Conservation (phyloP, 1,140 invertebrate species). For the Bombus polaris region DNA sequence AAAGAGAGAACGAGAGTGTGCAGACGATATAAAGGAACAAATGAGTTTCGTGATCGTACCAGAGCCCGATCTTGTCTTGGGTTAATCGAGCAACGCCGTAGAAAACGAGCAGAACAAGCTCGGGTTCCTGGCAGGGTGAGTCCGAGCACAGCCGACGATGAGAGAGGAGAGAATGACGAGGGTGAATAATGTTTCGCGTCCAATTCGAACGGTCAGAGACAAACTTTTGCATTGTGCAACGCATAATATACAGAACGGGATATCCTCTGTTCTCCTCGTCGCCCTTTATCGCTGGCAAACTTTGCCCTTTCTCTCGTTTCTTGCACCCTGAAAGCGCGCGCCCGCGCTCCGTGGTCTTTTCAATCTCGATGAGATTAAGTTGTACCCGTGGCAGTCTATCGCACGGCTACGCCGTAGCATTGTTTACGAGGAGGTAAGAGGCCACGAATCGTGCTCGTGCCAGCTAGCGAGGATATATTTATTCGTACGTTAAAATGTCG, state of each 20-base stretch:
- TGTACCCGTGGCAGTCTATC: not conserved
- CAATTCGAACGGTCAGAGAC: conserved; percentile 40
- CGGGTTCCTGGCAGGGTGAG: conserved; percentile 36
- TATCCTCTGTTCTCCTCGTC: not conserved
- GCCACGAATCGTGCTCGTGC: conserved; percentile 9
- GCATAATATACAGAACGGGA: too few species aligned
- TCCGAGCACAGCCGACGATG: not conserved
- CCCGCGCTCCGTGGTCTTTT: not conserved
- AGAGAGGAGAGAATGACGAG: conserved; percentile 45
- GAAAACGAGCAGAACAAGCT: conserved; percentile 55
- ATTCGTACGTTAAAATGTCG: not conserved
- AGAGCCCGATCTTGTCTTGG: conserved; percentile 72
- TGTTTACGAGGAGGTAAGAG: conserved; percentile 25
- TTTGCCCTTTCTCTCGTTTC: too few species aligned
- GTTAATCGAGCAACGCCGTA: conserved; percentile 67
- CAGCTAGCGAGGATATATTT: conserved; percentile 16
- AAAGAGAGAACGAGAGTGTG: conserved; percentile 11
- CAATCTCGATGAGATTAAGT: conserved; percentile 33
- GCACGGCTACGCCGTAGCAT: not conserved
- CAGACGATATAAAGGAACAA: conserved; percentile 69
- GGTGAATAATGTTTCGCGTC: conserved; percentile 43
- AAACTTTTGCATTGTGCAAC: conserved; percentile 28
- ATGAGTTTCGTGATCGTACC: conserved; percentile 71
- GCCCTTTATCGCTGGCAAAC: not conserved
- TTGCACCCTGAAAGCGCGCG: too few species aligned